Evolutionary conservation across 2,797 vertebrate genomes (phyloP), one percentile per base, ranked within the genome.

Genomic region (Phalanger gymnotis): DNA sequence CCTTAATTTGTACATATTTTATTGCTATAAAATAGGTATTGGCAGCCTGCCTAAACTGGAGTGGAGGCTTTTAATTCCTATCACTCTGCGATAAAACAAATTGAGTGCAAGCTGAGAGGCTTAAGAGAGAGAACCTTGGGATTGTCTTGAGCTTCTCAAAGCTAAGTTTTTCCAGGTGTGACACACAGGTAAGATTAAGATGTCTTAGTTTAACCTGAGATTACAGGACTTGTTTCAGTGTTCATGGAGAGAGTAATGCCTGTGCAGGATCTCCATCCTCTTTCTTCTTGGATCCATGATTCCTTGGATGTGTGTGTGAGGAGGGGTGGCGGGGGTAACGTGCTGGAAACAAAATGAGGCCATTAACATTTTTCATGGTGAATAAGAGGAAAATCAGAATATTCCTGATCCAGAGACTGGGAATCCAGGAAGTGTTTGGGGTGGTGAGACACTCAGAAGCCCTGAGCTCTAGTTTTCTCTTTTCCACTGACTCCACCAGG

Each of bases 1-100:
- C 98, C 98, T 99, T 99, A 99, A 99, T 99, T 99, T 99, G 99
- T 99, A 99, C 98, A 98, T 98, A 99, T 99, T 99, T 99, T 99
- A 98, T 98, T 99, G 98, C 98, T 98, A 98, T 98, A 98, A 99
- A 99, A 99, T 99, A 98, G 98, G 97, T 98, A 98, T 98, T 99
- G 99, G 98, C 99, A 98, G 98, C 98, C 97, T 98, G 99, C 98
- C 98, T 98, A 98, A 98, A 98, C 97, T 93, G 56, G 61, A 98
- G 97, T 27, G 93, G 98, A 99, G 98, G 98, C 98, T 98, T 98
- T 98, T 98, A 98, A 98, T 99, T 98, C 98, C 98, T 98, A 97
- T 98, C 98, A 98, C 98, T 96, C 2, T 98, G 98, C 98, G 98
- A 98, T 97, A 98, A 98, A 98, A 98, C 97, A 98, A 98, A 98